Evolutionary conservation across 2,888 invertebrate species (phyloP).

Genomic region (Microplitis deprimator): DNA sequence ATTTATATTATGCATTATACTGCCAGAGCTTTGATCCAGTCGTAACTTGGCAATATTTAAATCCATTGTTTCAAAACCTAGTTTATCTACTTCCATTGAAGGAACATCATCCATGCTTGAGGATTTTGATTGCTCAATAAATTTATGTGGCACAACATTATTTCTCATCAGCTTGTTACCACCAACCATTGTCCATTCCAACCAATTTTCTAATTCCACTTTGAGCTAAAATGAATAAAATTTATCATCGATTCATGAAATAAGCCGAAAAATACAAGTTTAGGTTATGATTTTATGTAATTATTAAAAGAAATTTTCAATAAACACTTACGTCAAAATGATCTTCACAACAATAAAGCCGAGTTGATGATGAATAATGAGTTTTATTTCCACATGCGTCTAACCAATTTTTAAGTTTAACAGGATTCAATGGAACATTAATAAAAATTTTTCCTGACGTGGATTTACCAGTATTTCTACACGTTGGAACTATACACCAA

Average conservation of each 20-base stretch:
- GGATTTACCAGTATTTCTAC: constrained; percentile 9
- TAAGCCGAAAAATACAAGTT: not conserved
- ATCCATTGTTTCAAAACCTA: not conserved
- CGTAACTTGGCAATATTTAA: not conserved
- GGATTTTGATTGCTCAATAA: not conserved
- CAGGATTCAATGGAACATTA: not conserved
- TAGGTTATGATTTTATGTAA: not conserved
- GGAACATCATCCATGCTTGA: not conserved
- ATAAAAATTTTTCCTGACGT: not conserved
- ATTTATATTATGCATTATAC: not conserved
- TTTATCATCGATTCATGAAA: not conserved
- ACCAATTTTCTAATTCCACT: constrained; percentile 14
- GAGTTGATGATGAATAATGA: not conserved
- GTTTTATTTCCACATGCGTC: not conserved
- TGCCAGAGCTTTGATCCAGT: not conserved
- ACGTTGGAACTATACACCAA: constrained; percentile 4
- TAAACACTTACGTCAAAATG: constrained; percentile 8
- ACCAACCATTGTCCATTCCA: constrained; percentile 13
- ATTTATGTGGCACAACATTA: not conserved
- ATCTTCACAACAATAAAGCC: constrained; percentile 10
- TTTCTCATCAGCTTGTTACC: not conserved
- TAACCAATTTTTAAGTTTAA: constrained; percentile 11
- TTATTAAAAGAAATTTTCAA: not conserved
- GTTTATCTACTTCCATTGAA: not conserved
- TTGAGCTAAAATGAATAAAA: constrained; percentile 11